Percentiles rank a stretch among this genome's conserved stretches.
These are phyloP conservation scores for Menidia beryllina DNA, from an alignment of 2,113 vertebrate species.

Conservation along the genomic window DNA sequence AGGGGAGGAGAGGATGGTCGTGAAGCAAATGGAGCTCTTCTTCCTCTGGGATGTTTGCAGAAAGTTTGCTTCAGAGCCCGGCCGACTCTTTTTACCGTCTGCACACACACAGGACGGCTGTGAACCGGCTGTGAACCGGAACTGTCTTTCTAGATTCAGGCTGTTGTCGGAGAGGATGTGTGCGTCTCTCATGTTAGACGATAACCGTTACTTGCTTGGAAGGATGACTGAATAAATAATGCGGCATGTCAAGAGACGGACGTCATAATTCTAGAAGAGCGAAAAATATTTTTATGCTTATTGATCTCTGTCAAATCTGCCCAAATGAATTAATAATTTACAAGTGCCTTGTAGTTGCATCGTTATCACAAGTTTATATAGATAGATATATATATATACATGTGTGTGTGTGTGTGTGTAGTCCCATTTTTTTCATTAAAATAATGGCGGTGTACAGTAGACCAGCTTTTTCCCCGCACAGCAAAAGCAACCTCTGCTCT, in stretches of 20 bases:
- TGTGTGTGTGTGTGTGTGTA: too few species aligned
- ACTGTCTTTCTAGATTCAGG: constrained; percentile 25
- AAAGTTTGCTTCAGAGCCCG: constrained; percentile 37
- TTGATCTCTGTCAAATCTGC: constrained; percentile 53
- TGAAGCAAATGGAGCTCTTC: constrained; percentile 63
- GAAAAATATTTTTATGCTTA: constrained; percentile 45
- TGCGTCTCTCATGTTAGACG: constrained; percentile 37
- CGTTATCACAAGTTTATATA: constrained; percentile 35
- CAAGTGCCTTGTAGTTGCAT: constrained; percentile 59
- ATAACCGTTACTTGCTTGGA: constrained; percentile 21
- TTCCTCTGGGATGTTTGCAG: constrained; percentile 49
- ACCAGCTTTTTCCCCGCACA: not conserved
- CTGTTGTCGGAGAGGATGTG: constrained; percentile 15
- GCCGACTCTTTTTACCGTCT: constrained; percentile 46
- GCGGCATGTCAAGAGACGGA: constrained; percentile 16
- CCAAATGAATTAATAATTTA: constrained; percentile 56
- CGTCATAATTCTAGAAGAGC: constrained; percentile 39
- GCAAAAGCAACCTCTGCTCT: constrained; percentile 26
- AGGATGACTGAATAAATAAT: constrained; percentile 55
- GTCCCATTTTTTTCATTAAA: constrained; percentile 27
- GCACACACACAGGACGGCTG: constrained; percentile 40
- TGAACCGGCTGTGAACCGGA: constrained; percentile 68
- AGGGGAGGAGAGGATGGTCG: constrained; percentile 9
- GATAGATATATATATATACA: too few species aligned
- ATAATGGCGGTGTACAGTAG: constrained; percentile 1